These are phyloP conservation scores for Reinhardtius hippoglossoides DNA, from an alignment of 2,113 vertebrate genomes.

Conservation along the genomic window DNA sequence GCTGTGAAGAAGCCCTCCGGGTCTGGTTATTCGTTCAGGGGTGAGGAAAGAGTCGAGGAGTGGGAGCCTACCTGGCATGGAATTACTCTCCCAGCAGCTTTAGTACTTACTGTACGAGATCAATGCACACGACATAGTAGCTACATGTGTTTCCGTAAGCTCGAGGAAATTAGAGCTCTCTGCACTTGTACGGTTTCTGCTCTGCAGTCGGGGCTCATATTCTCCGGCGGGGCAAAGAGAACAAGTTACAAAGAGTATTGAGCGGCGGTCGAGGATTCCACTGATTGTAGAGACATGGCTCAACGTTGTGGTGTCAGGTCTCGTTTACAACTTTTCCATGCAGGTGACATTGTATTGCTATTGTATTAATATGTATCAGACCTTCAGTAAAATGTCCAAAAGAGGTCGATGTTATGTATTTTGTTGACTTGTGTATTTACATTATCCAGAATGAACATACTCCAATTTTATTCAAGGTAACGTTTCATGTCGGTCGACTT, in stretches of 20 bases:
- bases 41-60: slow-evolving; percentile 53
- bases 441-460: no score
- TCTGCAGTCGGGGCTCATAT: background rate
- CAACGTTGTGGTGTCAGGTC: no score
- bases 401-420: no score
- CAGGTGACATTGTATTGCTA: no score
- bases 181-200: background rate
- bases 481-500: no score
- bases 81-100: slow-evolving; percentile 58
- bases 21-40: slow-evolving; percentile 66
- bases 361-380: no score
- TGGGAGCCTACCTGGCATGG: slow-evolving; percentile 58
- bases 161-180: slow-evolving; percentile 32
- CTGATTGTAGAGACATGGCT: no score
- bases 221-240: background rate
- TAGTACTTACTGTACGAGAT: slow-evolving; percentile 45
- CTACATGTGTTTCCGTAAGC: slow-evolving; percentile 37
- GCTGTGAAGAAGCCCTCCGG: slow-evolving; percentile 67
- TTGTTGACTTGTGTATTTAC: no score
- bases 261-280: background rate
- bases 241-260: background rate
- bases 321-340: no score
- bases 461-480: no score
- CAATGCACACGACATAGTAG: slow-evolving; percentile 23
- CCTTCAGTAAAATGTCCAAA: no score